These are phyloP conservation scores for Cryptosula pallasiana DNA, from an alignment of 2,888 invertebrate species.

Conservation along the genomic window DNA sequence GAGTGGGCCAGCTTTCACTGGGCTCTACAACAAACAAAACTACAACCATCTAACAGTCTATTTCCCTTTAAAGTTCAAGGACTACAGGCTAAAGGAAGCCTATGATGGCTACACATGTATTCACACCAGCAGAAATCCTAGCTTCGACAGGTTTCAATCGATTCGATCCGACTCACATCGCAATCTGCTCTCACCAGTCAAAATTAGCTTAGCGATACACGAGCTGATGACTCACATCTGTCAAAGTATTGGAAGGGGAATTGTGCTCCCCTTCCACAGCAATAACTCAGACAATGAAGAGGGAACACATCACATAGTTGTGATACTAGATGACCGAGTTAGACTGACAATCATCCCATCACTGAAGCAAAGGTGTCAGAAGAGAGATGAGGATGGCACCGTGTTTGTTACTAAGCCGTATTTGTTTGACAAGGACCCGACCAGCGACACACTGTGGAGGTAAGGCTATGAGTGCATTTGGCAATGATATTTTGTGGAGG, in stretches of 20 bases:
- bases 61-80: slow-evolving; percentile 16
- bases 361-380: slow-evolving; percentile 20
- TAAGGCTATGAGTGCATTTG: slow-evolving; percentile 23
- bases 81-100: not conserved
- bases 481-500: not conserved
- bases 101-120: slow-evolving; percentile 7
- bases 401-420: slow-evolving; percentile 30
- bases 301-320: not conserved
- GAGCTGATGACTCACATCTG: slow-evolving; percentile 15
- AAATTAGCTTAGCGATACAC: not conserved
- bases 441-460: slow-evolving; percentile 35
- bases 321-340: not conserved
- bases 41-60: not conserved
- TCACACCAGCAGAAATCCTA: not conserved
- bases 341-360: not conserved
- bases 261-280: not conserved
- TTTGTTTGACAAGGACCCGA: slow-evolving; percentile 32
- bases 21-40: not conserved
- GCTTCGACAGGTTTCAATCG: slow-evolving; percentile 13
- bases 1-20: not conserved
- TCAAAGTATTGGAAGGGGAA: slow-evolving; percentile 18
- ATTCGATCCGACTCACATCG: slow-evolving; percentile 5
- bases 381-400: slow-evolving; percentile 16
- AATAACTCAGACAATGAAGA: not conserved
- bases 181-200: not conserved